Evolutionary conservation across 2,113 vertebrate species (phyloP).

Genomic region (Neotragus moschatus): DNA sequence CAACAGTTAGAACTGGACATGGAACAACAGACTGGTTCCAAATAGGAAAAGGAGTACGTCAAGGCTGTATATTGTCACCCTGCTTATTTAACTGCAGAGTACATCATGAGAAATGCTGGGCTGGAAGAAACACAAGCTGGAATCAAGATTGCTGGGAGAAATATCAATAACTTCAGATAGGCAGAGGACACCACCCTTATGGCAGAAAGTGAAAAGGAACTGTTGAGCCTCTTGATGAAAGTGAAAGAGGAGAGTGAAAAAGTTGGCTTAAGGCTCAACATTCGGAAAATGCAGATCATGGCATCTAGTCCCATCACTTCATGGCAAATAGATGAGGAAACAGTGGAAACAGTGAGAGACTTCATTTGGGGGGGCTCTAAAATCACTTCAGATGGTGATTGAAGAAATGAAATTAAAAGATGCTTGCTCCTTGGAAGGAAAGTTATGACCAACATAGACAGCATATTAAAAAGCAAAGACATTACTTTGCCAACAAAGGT

Average conservation of each 20-base stretch:
- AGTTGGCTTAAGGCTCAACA: background rate
- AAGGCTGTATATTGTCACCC: background rate
- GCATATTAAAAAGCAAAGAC: too few species aligned
- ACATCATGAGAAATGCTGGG: background rate
- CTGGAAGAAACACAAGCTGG: background rate
- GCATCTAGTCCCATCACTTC: accelerated
- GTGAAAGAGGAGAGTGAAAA: background rate
- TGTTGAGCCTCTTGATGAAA: background rate
- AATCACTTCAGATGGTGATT: too few species aligned
- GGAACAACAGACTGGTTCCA: background rate
- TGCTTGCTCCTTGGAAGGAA: too few species aligned
- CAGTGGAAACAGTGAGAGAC: too few species aligned
- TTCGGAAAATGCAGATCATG: too few species aligned
- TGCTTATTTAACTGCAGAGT: background rate
- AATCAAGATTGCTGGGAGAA: background rate
- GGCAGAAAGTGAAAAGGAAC: background rate
- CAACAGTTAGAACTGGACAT: background rate
- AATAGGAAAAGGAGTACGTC: background rate
- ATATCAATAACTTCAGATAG: background rate
- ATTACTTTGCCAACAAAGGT: background rate
- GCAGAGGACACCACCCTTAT: background rate
- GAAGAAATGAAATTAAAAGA: too few species aligned
- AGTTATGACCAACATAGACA: too few species aligned
- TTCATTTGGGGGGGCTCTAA: too few species aligned
- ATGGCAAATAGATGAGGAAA: too few species aligned